These are phyloP conservation scores for Teleogryllus oceanicus DNA, from an alignment of 2,888 invertebrate species.

Conservation along the genomic window DNA sequence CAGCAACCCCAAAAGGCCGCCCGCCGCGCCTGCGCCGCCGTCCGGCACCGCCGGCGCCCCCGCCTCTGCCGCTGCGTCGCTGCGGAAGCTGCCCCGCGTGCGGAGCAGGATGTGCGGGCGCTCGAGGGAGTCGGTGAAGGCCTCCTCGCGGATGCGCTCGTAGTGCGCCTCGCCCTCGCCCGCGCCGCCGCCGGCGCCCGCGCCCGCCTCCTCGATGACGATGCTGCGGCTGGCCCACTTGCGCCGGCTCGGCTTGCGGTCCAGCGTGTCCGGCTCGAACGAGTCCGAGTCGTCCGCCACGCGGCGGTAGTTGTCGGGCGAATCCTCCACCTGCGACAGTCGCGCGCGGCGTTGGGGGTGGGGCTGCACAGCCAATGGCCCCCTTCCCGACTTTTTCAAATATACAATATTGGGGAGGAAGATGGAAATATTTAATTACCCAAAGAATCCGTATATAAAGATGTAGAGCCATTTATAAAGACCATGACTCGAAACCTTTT, in stretches of 20 bases:
- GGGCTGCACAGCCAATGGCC: no score
- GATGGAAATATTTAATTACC: no score
- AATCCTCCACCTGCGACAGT: slow-evolving; percentile 55
- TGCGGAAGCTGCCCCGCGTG: slow-evolving; percentile 69
- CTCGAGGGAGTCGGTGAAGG: slow-evolving; percentile 54
- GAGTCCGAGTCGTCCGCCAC: slow-evolving; percentile 72
- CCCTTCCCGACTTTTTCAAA: no score
- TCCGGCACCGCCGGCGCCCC: not conserved
- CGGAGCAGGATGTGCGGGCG: slow-evolving; percentile 61
- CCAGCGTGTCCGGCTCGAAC: slow-evolving; percentile 82
- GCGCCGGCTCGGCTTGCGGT: slow-evolving; percentile 67
- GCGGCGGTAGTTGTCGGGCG: slow-evolving; percentile 70
- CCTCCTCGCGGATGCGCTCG: slow-evolving; percentile 37
- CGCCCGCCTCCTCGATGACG: not conserved
- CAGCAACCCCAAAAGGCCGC: not conserved
- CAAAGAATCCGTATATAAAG: no score
- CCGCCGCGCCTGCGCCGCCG: not conserved
- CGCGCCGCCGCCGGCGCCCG: no score
- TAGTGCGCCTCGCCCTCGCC: not conserved
- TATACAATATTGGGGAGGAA: no score
- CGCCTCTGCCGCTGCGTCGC: slow-evolving; percentile 43
- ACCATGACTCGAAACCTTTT: no score
- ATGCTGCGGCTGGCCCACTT: slow-evolving; percentile 46
- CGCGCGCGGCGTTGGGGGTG: no score
- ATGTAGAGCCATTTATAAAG: no score